phyloP scores from a whole-genome alignment of 2,797 vertebrate species.

The Rhodeus uyekii region DNA sequence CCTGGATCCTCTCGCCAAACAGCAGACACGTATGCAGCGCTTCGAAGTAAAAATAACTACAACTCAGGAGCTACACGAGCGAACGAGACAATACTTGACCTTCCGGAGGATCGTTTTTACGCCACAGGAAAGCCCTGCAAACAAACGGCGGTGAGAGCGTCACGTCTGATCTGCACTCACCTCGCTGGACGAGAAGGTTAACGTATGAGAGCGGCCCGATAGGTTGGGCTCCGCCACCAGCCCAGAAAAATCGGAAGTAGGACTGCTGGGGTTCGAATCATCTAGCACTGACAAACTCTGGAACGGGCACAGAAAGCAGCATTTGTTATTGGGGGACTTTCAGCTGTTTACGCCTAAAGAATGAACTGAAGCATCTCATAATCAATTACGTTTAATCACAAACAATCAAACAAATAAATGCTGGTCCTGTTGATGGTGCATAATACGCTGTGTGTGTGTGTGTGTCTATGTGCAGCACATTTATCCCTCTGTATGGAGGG shows the following conservation, averaged over 20 bases:
- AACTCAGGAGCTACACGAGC: neutral
- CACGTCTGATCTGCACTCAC: constrained; percentile 78
- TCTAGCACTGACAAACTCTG: constrained; percentile 95
- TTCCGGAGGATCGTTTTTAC: neutral
- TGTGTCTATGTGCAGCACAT: neutral
- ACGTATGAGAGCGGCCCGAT: constrained; percentile 92
- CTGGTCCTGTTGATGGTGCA: constrained; percentile 45
- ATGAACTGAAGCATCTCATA: neutral
- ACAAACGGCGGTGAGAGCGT: neutral
- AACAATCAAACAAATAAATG: constrained; percentile 15
- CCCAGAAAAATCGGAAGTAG: constrained; percentile 89
- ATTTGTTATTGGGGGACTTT: constrained; percentile 65
- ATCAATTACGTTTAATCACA: neutral
- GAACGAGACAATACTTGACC: constrained; percentile 18
- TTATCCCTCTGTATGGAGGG: neutral
- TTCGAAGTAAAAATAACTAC: constrained; percentile 1
- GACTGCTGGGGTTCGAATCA: constrained; percentile 88
- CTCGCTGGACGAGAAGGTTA: constrained; percentile 96
- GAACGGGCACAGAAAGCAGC: constrained; percentile 87
- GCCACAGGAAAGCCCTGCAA: constrained; percentile 15
- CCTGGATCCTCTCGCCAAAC: neutral
- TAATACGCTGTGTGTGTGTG: neutral
- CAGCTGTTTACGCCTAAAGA: neutral
- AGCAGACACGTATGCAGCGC: constrained; percentile 11
- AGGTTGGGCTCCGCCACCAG: constrained; percentile 92